phyloP scores from a whole-genome alignment of 1,140 invertebrate genomes.

The Drosophila tsacasi region DNA sequence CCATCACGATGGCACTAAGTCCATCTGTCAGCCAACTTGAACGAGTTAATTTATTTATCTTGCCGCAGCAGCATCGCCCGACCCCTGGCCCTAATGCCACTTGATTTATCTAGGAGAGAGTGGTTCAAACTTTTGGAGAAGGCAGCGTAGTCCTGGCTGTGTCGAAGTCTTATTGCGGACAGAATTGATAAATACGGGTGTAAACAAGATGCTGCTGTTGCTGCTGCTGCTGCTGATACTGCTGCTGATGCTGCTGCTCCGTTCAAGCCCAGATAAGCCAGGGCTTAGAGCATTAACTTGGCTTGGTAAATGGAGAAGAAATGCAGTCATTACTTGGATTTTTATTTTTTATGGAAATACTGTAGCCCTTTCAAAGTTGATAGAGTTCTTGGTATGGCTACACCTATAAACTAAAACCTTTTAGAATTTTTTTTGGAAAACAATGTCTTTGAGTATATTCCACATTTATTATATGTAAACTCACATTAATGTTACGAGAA shows the following conservation, averaged over 20 bases:
- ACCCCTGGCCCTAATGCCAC: conserved; percentile 33
- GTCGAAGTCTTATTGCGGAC: conserved; percentile 27
- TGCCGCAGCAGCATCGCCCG: conserved; percentile 21
- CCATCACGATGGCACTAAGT: conserved; percentile 49
- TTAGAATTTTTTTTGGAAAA: not conserved
- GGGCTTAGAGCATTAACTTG: conserved; percentile 21
- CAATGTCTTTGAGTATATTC: not conserved
- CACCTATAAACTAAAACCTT: too few species aligned
- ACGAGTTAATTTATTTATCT: conserved; percentile 67
- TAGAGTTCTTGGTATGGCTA: not conserved
- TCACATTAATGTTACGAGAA: too few species aligned
- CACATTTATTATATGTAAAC: not conserved
- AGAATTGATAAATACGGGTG: conserved; percentile 55
- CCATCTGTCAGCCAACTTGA: conserved; percentile 57
- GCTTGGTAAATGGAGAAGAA: conserved; percentile 28
- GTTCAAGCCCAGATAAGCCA: conserved; percentile 21
- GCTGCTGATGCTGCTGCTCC: conserved; percentile 1
- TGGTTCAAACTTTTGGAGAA: conserved; percentile 40
- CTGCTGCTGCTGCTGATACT: not conserved
- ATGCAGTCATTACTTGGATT: conserved; percentile 20
- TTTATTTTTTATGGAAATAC: not conserved
- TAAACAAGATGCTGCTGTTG: conserved; percentile 38
- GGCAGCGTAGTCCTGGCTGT: not conserved
- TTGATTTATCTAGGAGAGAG: conserved; percentile 57
- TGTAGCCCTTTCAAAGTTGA: not conserved